A percentile compares a stretch with the other conserved stretches of the same genome.
Evolutionary conservation across 2,113 vertebrate genomes (phyloP).

Genomic region (Anoplopoma fimbria): DNA sequence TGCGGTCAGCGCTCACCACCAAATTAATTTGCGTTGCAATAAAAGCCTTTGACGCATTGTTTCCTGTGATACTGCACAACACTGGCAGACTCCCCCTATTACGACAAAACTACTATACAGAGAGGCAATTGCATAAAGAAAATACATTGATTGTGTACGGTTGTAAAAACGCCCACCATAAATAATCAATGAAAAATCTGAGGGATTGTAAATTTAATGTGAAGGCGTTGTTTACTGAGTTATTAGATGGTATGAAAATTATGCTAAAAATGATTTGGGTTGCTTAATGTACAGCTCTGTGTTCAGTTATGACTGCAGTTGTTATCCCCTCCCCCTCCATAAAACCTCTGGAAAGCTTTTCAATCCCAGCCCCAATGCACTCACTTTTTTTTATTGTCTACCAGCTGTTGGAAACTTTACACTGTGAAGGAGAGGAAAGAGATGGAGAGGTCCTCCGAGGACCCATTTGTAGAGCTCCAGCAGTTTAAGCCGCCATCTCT

Average conservation of each 20-base stretch:
- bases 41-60: neutral
- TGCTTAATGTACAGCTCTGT: slow-evolving; percentile 36
- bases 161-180: neutral
- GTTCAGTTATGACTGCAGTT: slow-evolving; percentile 17
- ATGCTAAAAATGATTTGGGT: slow-evolving; percentile 43
- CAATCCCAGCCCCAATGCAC: slow-evolving; percentile 54
- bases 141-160: neutral
- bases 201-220: neutral
- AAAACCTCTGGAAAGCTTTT: slow-evolving; percentile 68
- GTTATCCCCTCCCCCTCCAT: slow-evolving; percentile 19
- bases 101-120: neutral
- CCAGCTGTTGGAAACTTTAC: slow-evolving; percentile 78
- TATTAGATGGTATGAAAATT: slow-evolving; percentile 14
- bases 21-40: neutral
- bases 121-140: neutral
- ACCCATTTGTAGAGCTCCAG: slow-evolving; percentile 74
- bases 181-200: neutral
- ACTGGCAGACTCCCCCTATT: neutral
- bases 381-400: slow-evolving; percentile 71
- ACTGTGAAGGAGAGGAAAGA: slow-evolving; percentile 70
- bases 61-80: neutral
- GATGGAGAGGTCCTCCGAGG: slow-evolving; percentile 69
- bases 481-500: slow-evolving; percentile 62
- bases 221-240: neutral
- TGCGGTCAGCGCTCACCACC: neutral